These are phyloP conservation scores for Sesamia inferens DNA, from an alignment of 2,888 invertebrate genomes.

Conservation along the genomic window DNA sequence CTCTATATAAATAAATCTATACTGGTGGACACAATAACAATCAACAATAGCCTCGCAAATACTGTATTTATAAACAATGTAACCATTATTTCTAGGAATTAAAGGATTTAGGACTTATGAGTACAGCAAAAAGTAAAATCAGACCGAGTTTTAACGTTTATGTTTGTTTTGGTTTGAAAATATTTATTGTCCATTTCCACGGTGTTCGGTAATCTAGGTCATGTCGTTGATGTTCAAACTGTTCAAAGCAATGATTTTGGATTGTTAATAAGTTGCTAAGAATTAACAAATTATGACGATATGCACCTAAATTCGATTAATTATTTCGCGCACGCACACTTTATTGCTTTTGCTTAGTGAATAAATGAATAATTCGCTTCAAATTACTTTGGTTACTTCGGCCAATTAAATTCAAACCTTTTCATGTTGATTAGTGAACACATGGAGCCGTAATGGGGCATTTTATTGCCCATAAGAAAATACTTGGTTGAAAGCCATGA, in stretches of 20 bases:
- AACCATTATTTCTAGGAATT: conserved; percentile 66
- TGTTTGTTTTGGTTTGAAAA: conserved; percentile 47
- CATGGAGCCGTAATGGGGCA: not conserved
- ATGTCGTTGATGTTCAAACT: conserved; percentile 56
- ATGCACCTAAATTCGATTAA: conserved; percentile 49
- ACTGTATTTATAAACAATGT: conserved; percentile 67
- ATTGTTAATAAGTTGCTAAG: conserved; percentile 57
- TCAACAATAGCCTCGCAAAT: conserved; percentile 69
- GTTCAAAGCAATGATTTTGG: conserved; percentile 59
- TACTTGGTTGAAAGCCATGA: not conserved
- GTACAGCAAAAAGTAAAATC: conserved; percentile 42
- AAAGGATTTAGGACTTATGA: conserved; percentile 64
- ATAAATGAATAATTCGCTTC: conserved; percentile 35
- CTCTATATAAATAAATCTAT: conserved; percentile 42
- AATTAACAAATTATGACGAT: conserved; percentile 53
- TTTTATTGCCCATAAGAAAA: conserved; percentile 22
- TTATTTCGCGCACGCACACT: conserved; percentile 41
- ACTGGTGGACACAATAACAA: conserved; percentile 55
- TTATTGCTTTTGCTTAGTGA: conserved; percentile 33
- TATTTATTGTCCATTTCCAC: conserved; percentile 55
- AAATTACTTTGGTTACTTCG: conserved; percentile 37
- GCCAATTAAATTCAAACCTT: conserved; percentile 16
- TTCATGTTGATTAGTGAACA: conserved; percentile 16
- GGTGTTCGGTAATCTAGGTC: conserved; percentile 67
- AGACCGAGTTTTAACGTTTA: conserved; percentile 36